Base-by-base conservation (phyloP, 2,888 invertebrate genomes). In the Dasypolia templi region DNA sequence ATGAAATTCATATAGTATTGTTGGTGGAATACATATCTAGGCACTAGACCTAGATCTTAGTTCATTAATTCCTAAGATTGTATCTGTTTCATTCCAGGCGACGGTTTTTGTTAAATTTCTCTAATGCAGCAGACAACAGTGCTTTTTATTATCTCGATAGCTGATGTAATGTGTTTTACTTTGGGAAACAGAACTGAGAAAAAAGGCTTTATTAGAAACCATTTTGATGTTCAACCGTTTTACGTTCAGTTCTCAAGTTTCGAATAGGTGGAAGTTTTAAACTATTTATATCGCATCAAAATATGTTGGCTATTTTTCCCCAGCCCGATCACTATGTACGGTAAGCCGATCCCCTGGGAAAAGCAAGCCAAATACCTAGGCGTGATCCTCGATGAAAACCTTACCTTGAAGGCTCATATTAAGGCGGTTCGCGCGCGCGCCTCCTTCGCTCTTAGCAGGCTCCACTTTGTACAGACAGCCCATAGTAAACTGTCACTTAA, bases 41-140 rank as follows among this genome's bases (percentile, higher is more conserved):
- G 1, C 56, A 29, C 14, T 22, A 42, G 61, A 56, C 44, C 49
- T 56, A 42, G 59, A 64, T 59, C 42, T 56, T 26, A 26, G 32
- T 77, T 58, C 22, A 49, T 53, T 58, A 61, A 68, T 55, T 51
- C 29, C 35, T n/a, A 26, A 71, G 53, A 71, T 78, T 32, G 32
- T 35, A 58, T 73, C 56, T 69, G 29, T 51, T 68, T 58, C 11
- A 58, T 69, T 65, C 46, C 17, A 67, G 59, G 63, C 14, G 39
- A 62, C 32, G 42, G 32, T 42, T 66, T 70, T 84, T 65, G 14
- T 83, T 26, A 62, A 75, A 74, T 82, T 84, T 81, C 55, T 68
- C 58, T 75, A 80, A 84, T 80, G 62, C 58, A 66, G 26, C 56
- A 83, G 59, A 61, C 55, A 42, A 49, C 46, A 53, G 7, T 65